Evolutionary conservation across 2,113 vertebrate species (phyloP).

Genomic region (Ceyx margarethae): DNA sequence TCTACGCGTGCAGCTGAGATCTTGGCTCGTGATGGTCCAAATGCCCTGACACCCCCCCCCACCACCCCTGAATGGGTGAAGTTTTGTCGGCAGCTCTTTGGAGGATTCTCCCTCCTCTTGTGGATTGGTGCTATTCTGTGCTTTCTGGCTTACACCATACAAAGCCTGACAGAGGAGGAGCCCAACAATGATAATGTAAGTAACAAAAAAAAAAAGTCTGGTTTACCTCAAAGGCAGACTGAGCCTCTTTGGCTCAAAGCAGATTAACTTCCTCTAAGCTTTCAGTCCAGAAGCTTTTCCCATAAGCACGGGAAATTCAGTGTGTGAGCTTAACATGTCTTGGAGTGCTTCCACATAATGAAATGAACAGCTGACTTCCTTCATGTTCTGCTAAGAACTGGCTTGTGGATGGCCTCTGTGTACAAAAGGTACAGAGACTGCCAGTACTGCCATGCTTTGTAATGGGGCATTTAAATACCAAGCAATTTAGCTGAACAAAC

Average conservation of each 20-base stretch:
- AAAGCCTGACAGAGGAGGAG: constrained; percentile 82
- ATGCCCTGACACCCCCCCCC: constrained; percentile 91
- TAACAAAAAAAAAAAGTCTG: background rate
- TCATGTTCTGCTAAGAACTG: background rate
- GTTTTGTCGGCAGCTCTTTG: constrained; percentile 95
- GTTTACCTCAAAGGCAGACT: background rate
- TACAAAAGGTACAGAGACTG: constrained; percentile 5
- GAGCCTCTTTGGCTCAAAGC: background rate
- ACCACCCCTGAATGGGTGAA: constrained; percentile 97
- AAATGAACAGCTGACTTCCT: constrained; percentile 30
- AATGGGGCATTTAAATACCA: background rate
- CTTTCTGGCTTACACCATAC: constrained; percentile 89
- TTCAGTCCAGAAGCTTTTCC: constrained; percentile 29
- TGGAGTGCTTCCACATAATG: constrained; percentile 42
- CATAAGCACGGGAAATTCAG: background rate
- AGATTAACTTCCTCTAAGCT: constrained; percentile 7
- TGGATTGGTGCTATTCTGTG: constrained; percentile 97
- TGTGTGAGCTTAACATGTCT: background rate
- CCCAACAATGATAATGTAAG: constrained; percentile 89
- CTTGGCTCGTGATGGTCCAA: constrained; percentile 91
- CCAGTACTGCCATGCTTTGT: background rate
- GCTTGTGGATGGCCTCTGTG: background rate
- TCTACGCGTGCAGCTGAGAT: constrained; percentile 87
- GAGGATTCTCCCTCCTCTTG: constrained; percentile 93
- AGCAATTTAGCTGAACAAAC: background rate